These are phyloP conservation scores for Mus musculus DNA, from an alignment of 2,113 vertebrate species.

Conservation along the genomic window GRCm39 chr9:52319501-52320000, in stretches of 20 bases:
- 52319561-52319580: not conserved
- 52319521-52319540: not conserved
- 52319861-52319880: accelerated
- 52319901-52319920: not conserved
- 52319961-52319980: not conserved
- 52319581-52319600: not conserved
- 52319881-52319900: not conserved
- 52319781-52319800: not conserved
- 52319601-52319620: not conserved
- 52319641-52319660: not conserved
- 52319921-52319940: not conserved
- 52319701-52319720: not conserved
- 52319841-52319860: too few relatives aligned
- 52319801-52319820: too few relatives aligned
- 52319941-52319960: not conserved
- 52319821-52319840: not conserved
- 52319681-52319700: not conserved
- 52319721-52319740: not conserved
- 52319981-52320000: not conserved
- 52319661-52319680: not conserved
- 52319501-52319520: conserved; percentile 11
- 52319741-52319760: not conserved
- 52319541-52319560: not conserved
- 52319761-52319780: not conserved
- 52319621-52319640: not conserved